These are phyloP conservation scores for Malthinus flaveolus DNA, from an alignment of 2,888 invertebrate genomes.

Conservation along the genomic window DNA sequence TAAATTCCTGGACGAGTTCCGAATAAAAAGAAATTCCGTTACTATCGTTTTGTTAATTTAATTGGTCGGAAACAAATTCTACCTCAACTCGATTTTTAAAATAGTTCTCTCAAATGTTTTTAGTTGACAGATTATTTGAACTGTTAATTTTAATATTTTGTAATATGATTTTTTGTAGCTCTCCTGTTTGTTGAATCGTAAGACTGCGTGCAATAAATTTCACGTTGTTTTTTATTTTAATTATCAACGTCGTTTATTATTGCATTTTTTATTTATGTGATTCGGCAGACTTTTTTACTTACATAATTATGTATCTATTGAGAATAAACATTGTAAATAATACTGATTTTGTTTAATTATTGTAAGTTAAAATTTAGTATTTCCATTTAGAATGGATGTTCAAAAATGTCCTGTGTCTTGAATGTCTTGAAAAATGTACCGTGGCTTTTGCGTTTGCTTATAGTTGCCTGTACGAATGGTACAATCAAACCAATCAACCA, in stretches of 20 bases:
- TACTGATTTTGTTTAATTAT: not conserved
- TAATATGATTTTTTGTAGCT: conserved; percentile 41
- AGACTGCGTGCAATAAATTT: conserved; percentile 43
- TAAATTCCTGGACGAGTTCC: conserved; percentile 4
- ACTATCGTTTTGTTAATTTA: conserved; percentile 38
- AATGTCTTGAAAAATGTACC: too few species aligned
- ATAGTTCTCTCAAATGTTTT: conserved; percentile 36
- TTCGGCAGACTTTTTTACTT: conserved; percentile 47
- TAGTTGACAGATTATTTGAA: conserved; percentile 33
- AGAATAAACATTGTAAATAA: conserved; percentile 52
- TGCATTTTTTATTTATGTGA: conserved; percentile 47
- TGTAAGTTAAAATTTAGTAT: too few species aligned
- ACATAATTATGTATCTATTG: conserved; percentile 49
- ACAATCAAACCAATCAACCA: too few species aligned
- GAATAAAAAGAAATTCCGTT: conserved; percentile 18
- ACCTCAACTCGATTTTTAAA: conserved; percentile 48
- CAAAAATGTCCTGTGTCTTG: too few species aligned
- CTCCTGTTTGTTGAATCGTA: conserved; percentile 46
- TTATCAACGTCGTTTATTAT: conserved; percentile 33
- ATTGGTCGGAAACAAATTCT: conserved; percentile 49
- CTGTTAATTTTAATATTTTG: conserved; percentile 36
- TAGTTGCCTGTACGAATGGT: too few species aligned
- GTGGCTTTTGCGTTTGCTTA: too few species aligned
- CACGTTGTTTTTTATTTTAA: conserved; percentile 28
- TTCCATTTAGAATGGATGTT: too few species aligned